Evolutionary conservation across 2,113 vertebrate species (phyloP).

Genomic region (Anser cygnoides): DNA sequence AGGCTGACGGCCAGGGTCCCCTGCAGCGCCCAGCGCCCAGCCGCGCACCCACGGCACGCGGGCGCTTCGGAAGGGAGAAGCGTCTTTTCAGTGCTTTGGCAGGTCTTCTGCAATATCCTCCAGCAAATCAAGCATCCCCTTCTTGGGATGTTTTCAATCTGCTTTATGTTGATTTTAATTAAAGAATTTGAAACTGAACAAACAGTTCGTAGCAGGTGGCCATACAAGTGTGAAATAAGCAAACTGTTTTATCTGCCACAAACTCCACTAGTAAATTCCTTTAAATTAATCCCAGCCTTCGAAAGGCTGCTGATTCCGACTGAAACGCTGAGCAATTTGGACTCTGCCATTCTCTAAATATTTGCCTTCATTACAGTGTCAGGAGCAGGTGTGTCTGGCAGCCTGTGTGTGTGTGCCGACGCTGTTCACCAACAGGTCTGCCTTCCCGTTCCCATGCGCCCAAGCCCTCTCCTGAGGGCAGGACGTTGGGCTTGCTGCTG

Average conservation of each 20-base stretch:
- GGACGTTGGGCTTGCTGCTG: neutral
- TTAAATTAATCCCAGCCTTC: slow-evolving; percentile 80
- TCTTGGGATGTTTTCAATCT: slow-evolving; percentile 86
- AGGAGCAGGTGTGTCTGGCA: neutral
- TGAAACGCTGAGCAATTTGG: neutral
- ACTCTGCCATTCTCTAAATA: slow-evolving; percentile 52
- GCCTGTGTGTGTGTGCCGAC: neutral
- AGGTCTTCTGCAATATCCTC: slow-evolving; percentile 77
- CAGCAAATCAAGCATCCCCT: slow-evolving; percentile 82
- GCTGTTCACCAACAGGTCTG: neutral
- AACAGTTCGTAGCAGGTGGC: slow-evolving; percentile 84
- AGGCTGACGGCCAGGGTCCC: neutral
- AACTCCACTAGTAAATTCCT: slow-evolving; percentile 79
- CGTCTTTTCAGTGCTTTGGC: slow-evolving; percentile 56
- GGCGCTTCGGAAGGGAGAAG: neutral
- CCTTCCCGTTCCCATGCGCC: rapidly evolving
- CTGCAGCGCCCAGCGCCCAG: rapidly evolving
- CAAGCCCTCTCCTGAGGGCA: neutral
- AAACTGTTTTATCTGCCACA: slow-evolving; percentile 83
- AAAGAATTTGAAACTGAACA: slow-evolving; percentile 84
- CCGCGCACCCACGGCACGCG: neutral
- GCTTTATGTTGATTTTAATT: slow-evolving; percentile 87
- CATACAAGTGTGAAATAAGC: slow-evolving; percentile 86
- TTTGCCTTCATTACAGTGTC: slow-evolving; percentile 42
- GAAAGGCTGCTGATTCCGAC: slow-evolving; percentile 57